phyloP scores from a whole-genome alignment of 2,113 vertebrate species.

The Nycticebus coucang region DNA sequence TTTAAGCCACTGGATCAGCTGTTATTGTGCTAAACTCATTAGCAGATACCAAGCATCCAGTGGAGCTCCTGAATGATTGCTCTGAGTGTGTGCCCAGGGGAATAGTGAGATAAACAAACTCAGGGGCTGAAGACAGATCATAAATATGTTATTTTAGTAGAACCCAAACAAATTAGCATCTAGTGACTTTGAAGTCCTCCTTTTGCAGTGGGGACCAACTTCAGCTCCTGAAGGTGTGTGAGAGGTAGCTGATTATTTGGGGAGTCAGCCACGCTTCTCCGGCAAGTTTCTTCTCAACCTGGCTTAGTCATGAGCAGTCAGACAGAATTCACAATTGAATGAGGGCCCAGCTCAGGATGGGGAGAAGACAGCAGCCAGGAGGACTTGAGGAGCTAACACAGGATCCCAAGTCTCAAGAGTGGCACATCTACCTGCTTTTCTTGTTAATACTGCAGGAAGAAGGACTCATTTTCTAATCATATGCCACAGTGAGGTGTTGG shows the following conservation, averaged over 20 bases:
- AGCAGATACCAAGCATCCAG: not conserved
- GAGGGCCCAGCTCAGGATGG: not conserved
- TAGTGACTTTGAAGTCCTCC: not conserved
- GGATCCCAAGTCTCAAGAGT: not conserved
- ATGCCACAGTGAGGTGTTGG: not conserved
- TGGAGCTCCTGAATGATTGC: not conserved
- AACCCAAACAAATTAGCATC: not conserved
- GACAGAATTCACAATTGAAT: not conserved
- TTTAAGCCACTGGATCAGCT: slow-evolving; percentile 36
- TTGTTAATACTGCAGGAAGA: not conserved
- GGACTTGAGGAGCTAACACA: not conserved
- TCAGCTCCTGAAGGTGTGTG: not conserved
- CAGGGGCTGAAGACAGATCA: not conserved
- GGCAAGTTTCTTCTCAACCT: not conserved
- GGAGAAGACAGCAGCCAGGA: not conserved
- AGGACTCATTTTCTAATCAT: not conserved
- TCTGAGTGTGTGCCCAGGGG: not conserved
- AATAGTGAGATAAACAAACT: not conserved
- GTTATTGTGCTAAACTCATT: slow-evolving; percentile 35
- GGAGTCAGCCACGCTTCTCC: not conserved
- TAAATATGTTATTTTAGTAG: not conserved
- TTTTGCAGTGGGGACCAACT: not conserved
- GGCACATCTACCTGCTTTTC: not conserved
- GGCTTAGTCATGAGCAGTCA: not conserved
- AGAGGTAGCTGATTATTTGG: not conserved